Evolutionary conservation across 2,113 vertebrate species (phyloP).

Genomic region (Mobula hypostoma): DNA sequence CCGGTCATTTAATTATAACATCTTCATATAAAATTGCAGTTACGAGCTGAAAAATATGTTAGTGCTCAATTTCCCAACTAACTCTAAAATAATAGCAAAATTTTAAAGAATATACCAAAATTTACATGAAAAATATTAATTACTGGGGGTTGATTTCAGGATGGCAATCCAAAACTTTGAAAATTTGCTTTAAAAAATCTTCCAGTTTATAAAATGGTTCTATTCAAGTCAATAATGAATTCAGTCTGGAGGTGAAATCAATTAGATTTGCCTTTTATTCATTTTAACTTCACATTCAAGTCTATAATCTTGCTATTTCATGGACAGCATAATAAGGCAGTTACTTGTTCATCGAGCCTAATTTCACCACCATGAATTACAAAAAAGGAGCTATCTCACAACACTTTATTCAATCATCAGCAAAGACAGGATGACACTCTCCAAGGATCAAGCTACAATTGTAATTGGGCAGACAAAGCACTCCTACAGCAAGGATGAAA

Average conservation of each 20-base stretch:
- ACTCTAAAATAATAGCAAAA: conserved; percentile 52
- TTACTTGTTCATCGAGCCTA: conserved; percentile 61
- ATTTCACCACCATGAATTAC: conserved; percentile 50
- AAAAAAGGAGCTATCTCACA: conserved; percentile 50
- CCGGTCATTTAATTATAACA: not conserved
- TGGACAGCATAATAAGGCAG: conserved; percentile 60
- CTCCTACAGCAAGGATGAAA: not conserved
- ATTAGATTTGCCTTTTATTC: conserved; percentile 65
- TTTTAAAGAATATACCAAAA: conserved; percentile 41
- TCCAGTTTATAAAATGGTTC: not conserved
- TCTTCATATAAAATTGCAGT: conserved; percentile 45
- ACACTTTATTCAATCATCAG: conserved; percentile 55
- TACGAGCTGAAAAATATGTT: conserved; percentile 45
- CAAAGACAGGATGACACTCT: not conserved
- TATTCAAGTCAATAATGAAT: conserved; percentile 54
- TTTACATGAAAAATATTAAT: not conserved
- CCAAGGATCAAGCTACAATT: not conserved
- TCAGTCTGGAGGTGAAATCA: conserved; percentile 66
- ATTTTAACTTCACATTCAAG: conserved; percentile 63
- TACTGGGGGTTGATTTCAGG: not conserved
- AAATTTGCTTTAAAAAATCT: not conserved
- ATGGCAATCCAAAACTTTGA: not conserved
- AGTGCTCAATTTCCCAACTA: conserved; percentile 39
- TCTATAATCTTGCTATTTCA: conserved; percentile 58
- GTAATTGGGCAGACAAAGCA: conserved; percentile 9